Evolutionary conservation across 2,797 vertebrate species (phyloP), one percentile per base, ranked within the genome.

Genomic region (Phoebastria nigripes): DNA sequence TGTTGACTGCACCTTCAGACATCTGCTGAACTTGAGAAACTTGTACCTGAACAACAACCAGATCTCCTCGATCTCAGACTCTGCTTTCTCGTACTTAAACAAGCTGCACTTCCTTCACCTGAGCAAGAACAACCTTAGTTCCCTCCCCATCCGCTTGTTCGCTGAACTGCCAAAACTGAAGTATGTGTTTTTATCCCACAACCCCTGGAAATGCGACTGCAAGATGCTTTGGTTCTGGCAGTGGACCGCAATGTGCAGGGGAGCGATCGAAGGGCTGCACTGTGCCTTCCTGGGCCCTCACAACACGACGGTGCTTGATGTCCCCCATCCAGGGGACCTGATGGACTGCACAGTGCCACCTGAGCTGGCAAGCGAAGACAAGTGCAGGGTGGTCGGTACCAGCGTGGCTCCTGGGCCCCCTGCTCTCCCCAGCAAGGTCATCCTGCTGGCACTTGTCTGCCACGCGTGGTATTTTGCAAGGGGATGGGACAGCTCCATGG

Each of bases 41-140:
- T 58, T 97, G 54, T 97, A 98, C 78, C 35, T 98, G 58, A 98
- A 98, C 92, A 98, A 98, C 93, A 97, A 97, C 65, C 96, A 28
- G 37, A 97, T 98, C 80, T 66, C 90, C 10, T 79, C 15, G 0
- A 96, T 97, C 49, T 92, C 96, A 2, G 85, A 41, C 49, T 94
- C 97, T 0, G 97, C 97, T 18, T 98, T 98, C 77, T 39, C 62
- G 1, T 11, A 87, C 59, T 47, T 97, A 4, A 86, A 93, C 65
- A 92, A 97, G 47, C 83, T 98, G 74, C 94, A 96, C 46, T 96
- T 98, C 44, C 91, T 98, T 4, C 97, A 91, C 47, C 93, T 98
- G 62, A 97, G 87, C 90, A 95, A 84, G 55, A 98, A 98, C 90
- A 96, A 97, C 86, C 82, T 97, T 51, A 97, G 90, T 49, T 95